These are phyloP conservation scores for Typhlichthys eigenmanni DNA, from an alignment of 2,797 vertebrate genomes.

Conservation along the genomic window DNA sequence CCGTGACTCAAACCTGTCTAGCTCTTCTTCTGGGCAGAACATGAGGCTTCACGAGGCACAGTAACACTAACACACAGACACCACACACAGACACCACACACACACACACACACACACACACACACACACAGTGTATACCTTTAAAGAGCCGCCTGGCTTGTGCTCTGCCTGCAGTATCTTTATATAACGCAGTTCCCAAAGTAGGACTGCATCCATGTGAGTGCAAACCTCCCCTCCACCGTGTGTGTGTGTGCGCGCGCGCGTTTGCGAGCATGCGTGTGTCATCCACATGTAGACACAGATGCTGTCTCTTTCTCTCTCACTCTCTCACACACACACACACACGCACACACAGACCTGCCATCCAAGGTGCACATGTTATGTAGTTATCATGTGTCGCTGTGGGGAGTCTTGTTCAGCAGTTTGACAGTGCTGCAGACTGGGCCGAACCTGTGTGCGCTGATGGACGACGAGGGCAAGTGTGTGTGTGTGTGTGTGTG, in stretches of 20 bases:
- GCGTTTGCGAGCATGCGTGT: not conserved
- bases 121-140: too few relatives aligned
- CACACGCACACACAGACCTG: not conserved
- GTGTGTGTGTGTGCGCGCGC: not conserved
- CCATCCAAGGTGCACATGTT: not conserved
- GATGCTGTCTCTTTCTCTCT: too few relatives aligned
- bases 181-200: conserved; percentile 32
- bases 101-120: too few relatives aligned
- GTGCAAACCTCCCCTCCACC: too few relatives aligned
- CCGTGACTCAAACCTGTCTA: too few relatives aligned
- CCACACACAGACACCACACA: too few relatives aligned
- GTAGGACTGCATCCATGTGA: not conserved
- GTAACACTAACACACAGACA: too few relatives aligned
- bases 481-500: not conserved
- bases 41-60: too few relatives aligned
- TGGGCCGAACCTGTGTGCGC: conserved; percentile 27
- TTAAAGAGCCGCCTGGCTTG: conserved; percentile 4
- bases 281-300: too few relatives aligned
- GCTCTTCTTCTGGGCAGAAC: too few relatives aligned
- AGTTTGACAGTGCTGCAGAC: conserved; percentile 45
- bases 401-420: conserved; percentile 44
- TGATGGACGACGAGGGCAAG: conserved; percentile 26
- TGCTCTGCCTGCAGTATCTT: conserved; percentile 17
- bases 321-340: too few relatives aligned
- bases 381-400: conserved; percentile 40